A percentile compares a stretch with the other conserved stretches of the same genome.
Conservation (phyloP, 2,888 invertebrate genomes). For the Zeuzera pyrina region DNA sequence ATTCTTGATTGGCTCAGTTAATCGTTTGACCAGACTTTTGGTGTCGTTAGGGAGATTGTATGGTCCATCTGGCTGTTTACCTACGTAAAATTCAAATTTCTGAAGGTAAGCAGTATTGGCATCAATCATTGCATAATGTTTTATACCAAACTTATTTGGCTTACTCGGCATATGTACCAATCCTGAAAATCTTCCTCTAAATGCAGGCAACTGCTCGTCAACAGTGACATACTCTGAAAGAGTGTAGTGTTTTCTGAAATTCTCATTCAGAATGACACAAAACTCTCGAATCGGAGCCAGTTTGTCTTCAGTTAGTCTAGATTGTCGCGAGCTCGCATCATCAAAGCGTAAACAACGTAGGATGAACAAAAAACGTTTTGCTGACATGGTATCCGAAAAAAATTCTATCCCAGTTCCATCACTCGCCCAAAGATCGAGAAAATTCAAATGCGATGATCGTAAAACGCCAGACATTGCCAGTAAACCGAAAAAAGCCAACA, state of each 20-base stretch:
- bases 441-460: conserved; percentile 1
- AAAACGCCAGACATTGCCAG: not conserved
- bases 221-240: not conserved
- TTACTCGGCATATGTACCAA: not conserved
- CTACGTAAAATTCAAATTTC: not conserved
- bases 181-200: not conserved
- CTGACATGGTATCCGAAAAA: conserved; percentile 1
- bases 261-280: conserved; percentile 1
- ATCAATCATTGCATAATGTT: not conserved
- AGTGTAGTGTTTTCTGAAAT: conserved; percentile 2
- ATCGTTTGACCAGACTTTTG: not conserved
- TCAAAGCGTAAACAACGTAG: conserved; percentile 2
- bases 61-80: not conserved
- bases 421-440: conserved; percentile 2
- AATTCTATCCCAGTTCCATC: conserved; percentile 4
- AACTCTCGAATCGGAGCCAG: conserved; percentile 1
- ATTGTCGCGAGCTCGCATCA: conserved; percentile 1
- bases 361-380: conserved; percentile 1
- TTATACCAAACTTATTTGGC: conserved; percentile 8
- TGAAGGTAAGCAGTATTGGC: not conserved
- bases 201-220: not conserved
- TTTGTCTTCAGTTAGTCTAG: conserved; percentile 1
- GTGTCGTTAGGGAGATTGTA: not conserved
- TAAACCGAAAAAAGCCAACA: conserved; percentile 1
- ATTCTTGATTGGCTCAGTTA: not conserved